Base-by-base conservation (phyloP, 2,888 invertebrate genomes). In the Rhamphomyia laevipes region DNA sequence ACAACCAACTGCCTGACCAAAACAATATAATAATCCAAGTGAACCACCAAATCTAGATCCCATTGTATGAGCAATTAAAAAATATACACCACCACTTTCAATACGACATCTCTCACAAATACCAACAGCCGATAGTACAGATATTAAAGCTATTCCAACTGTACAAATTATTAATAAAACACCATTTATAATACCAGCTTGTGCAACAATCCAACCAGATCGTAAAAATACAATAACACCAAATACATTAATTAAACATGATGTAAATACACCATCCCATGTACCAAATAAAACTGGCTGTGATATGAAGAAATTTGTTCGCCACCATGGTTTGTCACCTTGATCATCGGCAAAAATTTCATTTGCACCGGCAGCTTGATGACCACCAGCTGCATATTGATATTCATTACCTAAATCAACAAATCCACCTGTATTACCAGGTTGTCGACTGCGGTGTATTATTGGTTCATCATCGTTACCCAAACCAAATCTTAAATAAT, bases 71-170 rank as follows among this genome's bases (percentile, higher is more conserved):
- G 94, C 88, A 35, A 97, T 74, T 51, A 97, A 77, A 71, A 95
- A 95, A 71, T 96, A 96, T 23, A 96, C 93, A 45, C 96, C 96
- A n/a, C 96, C 96, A 72, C 92, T 91, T 73, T 94, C 92, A 63
- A 95, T 86, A 53, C 89, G 79, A 73, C 93, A 93, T 65, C 94
- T 74, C 70, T 95, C 95, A 74, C 94, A 94, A 59, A 96, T 95
- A 43, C 95, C 96, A 51, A 96, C 91, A 18, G 94, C 94, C 57
- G 95, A 93, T 47, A 96, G 74, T 17, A 95, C 93, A 49, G 93
- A 90, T 59, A 95, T 85, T 60, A 95, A 71, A 30, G 92, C 93
- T 56, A 94, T 85, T 58, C 87, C 80, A 45, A 94, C 93, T 75
- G 89, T 86, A 63, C 83, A 83, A 61, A 89, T 73, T 53, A 90